These are phyloP conservation scores for Bostrychus sinensis DNA, from an alignment of 2,113 vertebrate genomes.

Conservation along the genomic window DNA sequence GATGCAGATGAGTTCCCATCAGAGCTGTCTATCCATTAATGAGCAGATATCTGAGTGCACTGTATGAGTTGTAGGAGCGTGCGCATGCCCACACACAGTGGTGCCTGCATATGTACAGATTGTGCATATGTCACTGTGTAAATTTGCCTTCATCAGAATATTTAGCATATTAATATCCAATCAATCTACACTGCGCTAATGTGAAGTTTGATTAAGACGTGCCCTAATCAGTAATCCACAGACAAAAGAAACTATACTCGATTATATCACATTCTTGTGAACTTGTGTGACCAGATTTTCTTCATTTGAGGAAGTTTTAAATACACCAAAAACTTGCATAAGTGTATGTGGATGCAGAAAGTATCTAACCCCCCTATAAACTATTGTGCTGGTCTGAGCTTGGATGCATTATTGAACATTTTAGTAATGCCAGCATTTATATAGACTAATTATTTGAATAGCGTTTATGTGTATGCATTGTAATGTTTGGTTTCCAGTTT, in stretches of 20 bases:
- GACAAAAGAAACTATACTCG: constrained; percentile 21
- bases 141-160: constrained; percentile 49
- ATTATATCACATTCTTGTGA: constrained; percentile 20
- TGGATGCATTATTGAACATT: not conserved
- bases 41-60: constrained; percentile 51
- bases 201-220: constrained; percentile 56
- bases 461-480: too few species aligned
- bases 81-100: constrained; percentile 10
- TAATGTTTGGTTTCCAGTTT: too few species aligned
- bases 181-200: constrained; percentile 41
- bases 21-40: constrained; percentile 65
- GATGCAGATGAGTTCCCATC: constrained; percentile 71
- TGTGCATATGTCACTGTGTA: constrained; percentile 24
- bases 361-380: too few species aligned
- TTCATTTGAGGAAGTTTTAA: constrained; percentile 19
- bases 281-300: not conserved
- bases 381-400: not conserved
- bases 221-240: constrained; percentile 20
- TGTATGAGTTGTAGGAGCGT: constrained; percentile 9
- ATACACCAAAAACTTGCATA: not conserved
- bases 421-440: not conserved
- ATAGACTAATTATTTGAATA: too few species aligned
- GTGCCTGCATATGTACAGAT: constrained; percentile 22
- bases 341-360: not conserved
- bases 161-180: constrained; percentile 62